phyloP scores from a whole-genome alignment of 2,888 invertebrate genomes.

The Drosophila mimica region DNA sequence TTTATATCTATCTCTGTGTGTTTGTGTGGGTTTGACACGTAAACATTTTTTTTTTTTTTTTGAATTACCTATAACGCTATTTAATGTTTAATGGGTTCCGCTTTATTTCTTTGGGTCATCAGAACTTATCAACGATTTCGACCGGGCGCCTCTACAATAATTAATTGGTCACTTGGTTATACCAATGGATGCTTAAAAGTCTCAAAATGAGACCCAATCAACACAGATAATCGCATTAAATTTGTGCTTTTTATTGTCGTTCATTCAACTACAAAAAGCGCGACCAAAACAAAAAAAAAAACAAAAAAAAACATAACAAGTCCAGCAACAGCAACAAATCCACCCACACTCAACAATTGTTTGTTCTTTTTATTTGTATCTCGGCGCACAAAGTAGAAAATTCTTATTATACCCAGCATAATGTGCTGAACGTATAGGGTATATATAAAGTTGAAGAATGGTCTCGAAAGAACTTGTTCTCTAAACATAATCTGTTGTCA shows the following conservation, averaged over 20 bases:
- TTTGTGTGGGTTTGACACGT: slow-evolving; percentile 32
- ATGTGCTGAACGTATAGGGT: not conserved
- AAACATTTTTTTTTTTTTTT: slow-evolving; percentile 22
- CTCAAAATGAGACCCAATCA: slow-evolving; percentile 19
- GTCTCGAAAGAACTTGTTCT: not conserved
- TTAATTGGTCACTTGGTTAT: slow-evolving; percentile 10
- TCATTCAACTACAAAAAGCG: slow-evolving; percentile 34
- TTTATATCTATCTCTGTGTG: slow-evolving; percentile 8
- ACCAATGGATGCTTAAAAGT: slow-evolving; percentile 20
- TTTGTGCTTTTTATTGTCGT: slow-evolving; percentile 28
- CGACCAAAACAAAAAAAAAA: slow-evolving; percentile 19
- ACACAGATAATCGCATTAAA: slow-evolving; percentile 45
- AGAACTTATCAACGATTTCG: not conserved
- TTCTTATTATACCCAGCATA: not conserved
- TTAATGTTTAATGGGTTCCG: slow-evolving; percentile 6
- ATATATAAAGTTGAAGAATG: not conserved
- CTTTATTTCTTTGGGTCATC: slow-evolving; percentile 13
- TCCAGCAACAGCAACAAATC: slow-evolving; percentile 1
- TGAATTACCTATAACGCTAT: slow-evolving; percentile 21
- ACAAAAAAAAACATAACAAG: slow-evolving; percentile 14
- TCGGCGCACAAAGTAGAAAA: not conserved
- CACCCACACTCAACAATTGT: slow-evolving; percentile 37
- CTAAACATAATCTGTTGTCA: not conserved
- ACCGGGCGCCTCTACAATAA: slow-evolving; percentile 9
- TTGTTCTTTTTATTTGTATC: slow-evolving; percentile 16